These are phyloP conservation scores for Tachystola acroxantha DNA, from an alignment of 2,888 invertebrate genomes.

Conservation along the genomic window DNA sequence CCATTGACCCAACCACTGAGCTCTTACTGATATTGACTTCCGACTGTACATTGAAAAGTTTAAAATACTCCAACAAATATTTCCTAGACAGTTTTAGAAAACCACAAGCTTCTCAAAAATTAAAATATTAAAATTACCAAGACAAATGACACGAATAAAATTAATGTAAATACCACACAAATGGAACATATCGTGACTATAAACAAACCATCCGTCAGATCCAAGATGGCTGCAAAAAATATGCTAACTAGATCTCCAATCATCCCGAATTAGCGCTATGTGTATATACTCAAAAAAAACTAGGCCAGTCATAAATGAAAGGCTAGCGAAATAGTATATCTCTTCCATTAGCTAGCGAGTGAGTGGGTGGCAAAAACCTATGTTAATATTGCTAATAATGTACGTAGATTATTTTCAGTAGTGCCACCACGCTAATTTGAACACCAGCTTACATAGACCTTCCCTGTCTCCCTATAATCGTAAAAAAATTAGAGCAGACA, in stretches of 20 bases:
- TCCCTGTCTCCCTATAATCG: background rate
- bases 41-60: too few relatives aligned
- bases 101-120: too few relatives aligned
- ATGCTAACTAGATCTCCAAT: background rate
- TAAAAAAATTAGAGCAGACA: too few relatives aligned
- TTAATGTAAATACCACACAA: background rate
- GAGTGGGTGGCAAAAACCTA: constrained; percentile 25
- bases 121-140: background rate
- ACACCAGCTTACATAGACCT: constrained; percentile 24
- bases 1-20: too few relatives aligned
- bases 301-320: background rate
- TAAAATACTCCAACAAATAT: too few relatives aligned
- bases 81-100: too few relatives aligned
- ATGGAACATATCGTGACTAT: background rate
- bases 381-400: constrained; percentile 43
- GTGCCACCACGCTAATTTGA: constrained; percentile 33
- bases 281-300: background rate
- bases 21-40: too few relatives aligned
- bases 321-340: constrained; percentile 2
- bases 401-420: constrained; percentile 38
- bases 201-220: background rate
- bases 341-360: background rate
- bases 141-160: background rate
- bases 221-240: background rate
- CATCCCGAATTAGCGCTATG: background rate